Conservation (phyloP, 2,888 invertebrate species). For the Drosophila nr. perissopoda region DNA sequence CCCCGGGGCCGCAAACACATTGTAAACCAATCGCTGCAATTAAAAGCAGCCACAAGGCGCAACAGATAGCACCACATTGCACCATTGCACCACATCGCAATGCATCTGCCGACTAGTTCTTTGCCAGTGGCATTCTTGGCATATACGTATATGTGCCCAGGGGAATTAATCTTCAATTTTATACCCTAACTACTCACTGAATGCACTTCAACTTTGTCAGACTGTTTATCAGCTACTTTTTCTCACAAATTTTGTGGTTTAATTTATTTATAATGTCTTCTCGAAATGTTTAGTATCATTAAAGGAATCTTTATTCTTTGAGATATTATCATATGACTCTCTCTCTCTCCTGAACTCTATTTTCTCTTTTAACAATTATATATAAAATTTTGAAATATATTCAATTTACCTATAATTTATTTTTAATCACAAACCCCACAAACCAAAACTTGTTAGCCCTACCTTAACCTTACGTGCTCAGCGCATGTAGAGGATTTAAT, state of each 20-base stretch:
- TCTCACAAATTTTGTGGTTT: background rate
- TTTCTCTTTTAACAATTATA: no score
- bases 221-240: background rate
- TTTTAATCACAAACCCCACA: background rate
- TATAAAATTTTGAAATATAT: background rate
- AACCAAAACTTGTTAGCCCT: background rate
- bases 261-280: background rate
- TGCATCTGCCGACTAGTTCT: conserved; percentile 60
- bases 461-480: background rate
- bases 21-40: conserved; percentile 72
- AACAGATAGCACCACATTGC: conserved; percentile 38
- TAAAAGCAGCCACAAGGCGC: conserved; percentile 66
- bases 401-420: background rate
- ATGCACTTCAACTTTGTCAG: conserved; percentile 3
- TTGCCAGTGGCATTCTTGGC: conserved; percentile 54
- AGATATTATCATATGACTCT: background rate
- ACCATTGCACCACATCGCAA: conserved; percentile 17
- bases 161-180: conserved; percentile 49
- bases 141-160: conserved; percentile 21
- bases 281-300: no score
- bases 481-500: conserved; percentile 2
- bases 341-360: background rate
- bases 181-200: conserved; percentile 23
- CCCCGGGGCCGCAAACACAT: conserved; percentile 49
- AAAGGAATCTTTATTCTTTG: no score